Evolutionary conservation across 2,797 vertebrate species (phyloP).

Genomic region (Acanthiza pusilla): DNA sequence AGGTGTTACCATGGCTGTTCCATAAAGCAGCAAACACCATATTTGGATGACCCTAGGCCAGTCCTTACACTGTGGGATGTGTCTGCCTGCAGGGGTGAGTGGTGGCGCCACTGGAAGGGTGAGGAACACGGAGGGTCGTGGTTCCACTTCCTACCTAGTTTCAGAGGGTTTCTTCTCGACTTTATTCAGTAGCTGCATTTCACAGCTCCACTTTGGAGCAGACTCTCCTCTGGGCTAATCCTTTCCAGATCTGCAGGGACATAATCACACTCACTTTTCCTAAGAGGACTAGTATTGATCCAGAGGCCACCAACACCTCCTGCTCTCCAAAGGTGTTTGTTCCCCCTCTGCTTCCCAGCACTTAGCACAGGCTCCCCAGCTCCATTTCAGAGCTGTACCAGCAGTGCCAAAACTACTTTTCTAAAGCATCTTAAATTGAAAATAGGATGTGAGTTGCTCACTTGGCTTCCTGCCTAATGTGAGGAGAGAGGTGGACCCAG

Average conservation of each 20-base stretch:
- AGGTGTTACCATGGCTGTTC: neutral
- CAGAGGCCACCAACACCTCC: neutral
- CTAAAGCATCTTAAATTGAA: neutral
- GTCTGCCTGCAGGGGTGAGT: neutral
- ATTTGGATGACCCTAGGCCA: neutral
- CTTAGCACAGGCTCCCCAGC: neutral
- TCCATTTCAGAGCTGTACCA: neutral
- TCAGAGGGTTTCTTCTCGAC: neutral
- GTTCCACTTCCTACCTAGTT: neutral
- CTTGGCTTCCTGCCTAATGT: neutral
- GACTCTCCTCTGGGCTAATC: neutral
- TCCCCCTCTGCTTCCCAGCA: neutral
- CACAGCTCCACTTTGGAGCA: neutral
- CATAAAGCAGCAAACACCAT: fast-evolving
- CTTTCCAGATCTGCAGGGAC: neutral
- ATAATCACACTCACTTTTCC: neutral
- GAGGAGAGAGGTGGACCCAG: neutral
- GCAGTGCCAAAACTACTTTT: neutral
- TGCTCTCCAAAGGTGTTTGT: neutral
- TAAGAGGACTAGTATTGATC: neutral
- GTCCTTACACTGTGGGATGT: neutral
- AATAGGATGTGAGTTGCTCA: conserved; percentile 20
- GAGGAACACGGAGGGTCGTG: fast-evolving
- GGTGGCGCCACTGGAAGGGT: neutral
- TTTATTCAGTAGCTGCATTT: neutral